Evolutionary conservation across 2,113 vertebrate species (phyloP).

Genomic region (Amazona guildingii): DNA sequence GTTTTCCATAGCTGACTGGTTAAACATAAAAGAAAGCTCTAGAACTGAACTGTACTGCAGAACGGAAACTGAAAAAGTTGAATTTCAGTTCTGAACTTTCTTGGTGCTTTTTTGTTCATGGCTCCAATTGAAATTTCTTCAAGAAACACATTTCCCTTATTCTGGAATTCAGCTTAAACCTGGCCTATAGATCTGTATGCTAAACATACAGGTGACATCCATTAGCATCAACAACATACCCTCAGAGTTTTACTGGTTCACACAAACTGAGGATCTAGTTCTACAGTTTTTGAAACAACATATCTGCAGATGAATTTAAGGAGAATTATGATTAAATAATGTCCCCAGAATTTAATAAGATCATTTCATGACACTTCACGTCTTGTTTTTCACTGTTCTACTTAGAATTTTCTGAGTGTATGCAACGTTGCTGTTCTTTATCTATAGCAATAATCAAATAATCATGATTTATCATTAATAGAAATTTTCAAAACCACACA

Average conservation of each 20-base stretch:
- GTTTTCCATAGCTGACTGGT: neutral
- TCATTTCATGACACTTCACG: neutral
- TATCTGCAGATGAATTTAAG: neutral
- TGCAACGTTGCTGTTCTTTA: neutral
- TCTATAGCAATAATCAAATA: neutral
- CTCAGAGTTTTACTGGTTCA: neutral
- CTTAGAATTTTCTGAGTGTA: neutral
- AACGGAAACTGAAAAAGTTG: neutral
- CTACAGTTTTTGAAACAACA: neutral
- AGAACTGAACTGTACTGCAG: neutral
- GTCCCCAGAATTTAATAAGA: neutral
- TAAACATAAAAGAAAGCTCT: neutral
- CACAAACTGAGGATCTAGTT: neutral
- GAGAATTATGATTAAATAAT: slow-evolving; percentile 14
- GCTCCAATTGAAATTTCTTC: neutral
- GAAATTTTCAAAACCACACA: neutral
- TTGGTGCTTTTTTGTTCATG: neutral
- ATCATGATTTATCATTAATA: neutral
- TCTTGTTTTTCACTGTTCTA: neutral
- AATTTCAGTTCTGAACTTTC: neutral
- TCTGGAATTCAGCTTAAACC: neutral
- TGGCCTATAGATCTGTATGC: neutral
- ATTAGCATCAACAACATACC: neutral
- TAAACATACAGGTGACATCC: neutral
- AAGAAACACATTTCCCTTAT: neutral